Base-by-base conservation (phyloP, 2,113 vertebrate species). In the Paramormyrops kingsleyae region DNA sequence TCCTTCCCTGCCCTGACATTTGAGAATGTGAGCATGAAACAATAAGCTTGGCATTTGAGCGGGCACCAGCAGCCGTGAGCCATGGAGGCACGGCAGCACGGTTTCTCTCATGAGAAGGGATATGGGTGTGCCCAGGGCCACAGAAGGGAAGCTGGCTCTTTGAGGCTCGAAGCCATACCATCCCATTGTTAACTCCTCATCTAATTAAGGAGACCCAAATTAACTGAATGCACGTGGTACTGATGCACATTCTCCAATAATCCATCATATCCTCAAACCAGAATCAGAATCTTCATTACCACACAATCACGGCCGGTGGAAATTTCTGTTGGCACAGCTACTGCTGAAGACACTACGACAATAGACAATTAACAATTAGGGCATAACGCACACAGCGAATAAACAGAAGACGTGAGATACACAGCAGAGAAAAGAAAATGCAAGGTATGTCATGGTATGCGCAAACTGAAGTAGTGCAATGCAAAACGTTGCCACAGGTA, bases 1-100 rank as follows among this genome's bases (percentile, higher is more conserved):
- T 70, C 66, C 56, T 31, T 86, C 53, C 24, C 39, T 59, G 52
- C 42, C 89, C 44, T 89, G 83, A 86, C 80, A 89, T 87, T 86
- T 89, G 27, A 59, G 53, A 89, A 59, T 66, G 80, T 17, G 56
- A 86, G 74, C 19, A 7, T 35, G 62, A 90, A 74, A 90, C 56
- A 74, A 89, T 44, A 86, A 89, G 89, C 52, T n/a, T 59, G 83
- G 83, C 83, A 89, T 86, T 87, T 89, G 19, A 17, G 83, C 56
- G 52, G 53, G 50, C 42, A 66, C 56, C 13, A 42, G 24, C 50
- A 39, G 8, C 13, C 27, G 0, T 50, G 10, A 19, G 74, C 31
- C 74, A 52, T 9, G 21, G 19, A 19, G 31, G 8, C 24, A 10
- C 4, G 3, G 49, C 39, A n/a, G 87, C 52, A 46, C 6, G 19